Conservation (phyloP, 2,797 vertebrate genomes). For the Tympanoctomys barrerae region DNA sequence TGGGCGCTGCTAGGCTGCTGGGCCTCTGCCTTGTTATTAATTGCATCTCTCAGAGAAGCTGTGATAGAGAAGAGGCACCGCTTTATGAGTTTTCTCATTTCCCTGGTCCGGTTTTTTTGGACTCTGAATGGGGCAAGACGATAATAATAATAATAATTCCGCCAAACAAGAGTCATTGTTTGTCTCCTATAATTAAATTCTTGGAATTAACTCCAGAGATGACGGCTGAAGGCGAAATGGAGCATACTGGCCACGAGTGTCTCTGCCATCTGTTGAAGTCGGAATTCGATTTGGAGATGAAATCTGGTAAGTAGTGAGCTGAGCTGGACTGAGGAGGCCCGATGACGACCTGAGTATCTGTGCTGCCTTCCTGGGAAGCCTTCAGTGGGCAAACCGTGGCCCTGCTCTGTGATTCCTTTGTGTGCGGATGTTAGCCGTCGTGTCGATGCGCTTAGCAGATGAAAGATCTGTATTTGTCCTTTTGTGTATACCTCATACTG, state of each 20-base stretch:
- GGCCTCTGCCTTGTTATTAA: slow-evolving; percentile 78
- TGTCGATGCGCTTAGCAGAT: background rate
- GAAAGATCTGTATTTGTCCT: background rate
- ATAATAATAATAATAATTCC: slow-evolving; percentile 63
- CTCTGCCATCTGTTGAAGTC: slow-evolving; percentile 76
- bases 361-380: background rate
- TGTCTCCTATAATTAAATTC: slow-evolving; percentile 81
- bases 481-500: background rate
- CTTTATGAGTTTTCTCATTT: slow-evolving; percentile 83
- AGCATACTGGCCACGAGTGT: slow-evolving; percentile 75
- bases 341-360: slow-evolving; percentile 40
- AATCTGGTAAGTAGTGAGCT: slow-evolving; percentile 65
- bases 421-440: background rate
- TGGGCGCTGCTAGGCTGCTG: slow-evolving; percentile 43
- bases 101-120: slow-evolving; percentile 52
- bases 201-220: slow-evolving; percentile 68
- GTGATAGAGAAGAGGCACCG: slow-evolving; percentile 40
- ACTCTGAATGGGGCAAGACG: slow-evolving; percentile 57
- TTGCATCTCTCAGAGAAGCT: slow-evolving; percentile 64
- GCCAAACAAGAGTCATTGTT: slow-evolving; percentile 74
- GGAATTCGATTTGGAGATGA: slow-evolving; percentile 76
- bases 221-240: slow-evolving; percentile 65
- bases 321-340: background rate
- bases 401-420: background rate
- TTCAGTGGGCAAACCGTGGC: background rate